Percentiles rank a stretch among this genome's conserved stretches.
These are phyloP conservation scores for Anolis apletophallus DNA, from an alignment of 2,797 vertebrate genomes.

Conservation along the genomic window DNA sequence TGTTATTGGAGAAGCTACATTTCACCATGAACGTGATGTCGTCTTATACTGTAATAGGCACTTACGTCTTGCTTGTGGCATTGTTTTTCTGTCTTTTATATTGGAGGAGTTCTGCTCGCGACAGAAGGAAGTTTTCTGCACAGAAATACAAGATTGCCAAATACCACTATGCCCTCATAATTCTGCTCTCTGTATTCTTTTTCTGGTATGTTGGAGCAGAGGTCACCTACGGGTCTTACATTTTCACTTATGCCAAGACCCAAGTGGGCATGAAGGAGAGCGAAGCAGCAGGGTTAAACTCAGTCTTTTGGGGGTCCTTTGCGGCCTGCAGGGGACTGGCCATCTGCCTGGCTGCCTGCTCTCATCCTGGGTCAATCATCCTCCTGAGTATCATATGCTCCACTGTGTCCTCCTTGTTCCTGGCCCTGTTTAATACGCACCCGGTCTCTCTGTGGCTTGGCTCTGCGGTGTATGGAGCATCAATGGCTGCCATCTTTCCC, in stretches of 20 bases:
- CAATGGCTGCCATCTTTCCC: conserved; percentile 92
- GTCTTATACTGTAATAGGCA: conserved; percentile 87
- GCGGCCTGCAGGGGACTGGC: conserved; percentile 85
- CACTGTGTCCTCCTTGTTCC: conserved; percentile 79
- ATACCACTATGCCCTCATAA: conserved; percentile 83
- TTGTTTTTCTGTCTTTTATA: conserved; percentile 84
- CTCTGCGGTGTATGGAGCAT: conserved; percentile 85
- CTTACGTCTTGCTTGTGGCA: conserved; percentile 82
- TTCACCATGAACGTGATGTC: conserved; percentile 78
- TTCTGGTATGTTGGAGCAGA: conserved; percentile 93
- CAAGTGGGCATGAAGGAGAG: conserved; percentile 77
- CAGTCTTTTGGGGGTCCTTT: conserved; percentile 91
- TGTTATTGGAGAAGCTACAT: conserved; percentile 7
- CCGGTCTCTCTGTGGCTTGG: conserved; percentile 82
- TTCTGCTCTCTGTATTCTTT: conserved; percentile 90
- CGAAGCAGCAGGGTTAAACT: conserved; percentile 88
- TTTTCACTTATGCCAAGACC: conserved; percentile 87
- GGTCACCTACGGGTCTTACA: conserved; percentile 90
- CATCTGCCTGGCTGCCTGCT: conserved; percentile 86
- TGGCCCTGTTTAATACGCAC: conserved; percentile 81
- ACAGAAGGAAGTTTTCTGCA: conserved; percentile 59
- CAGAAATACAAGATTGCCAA: conserved; percentile 77
- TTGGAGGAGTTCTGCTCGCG: conserved; percentile 62
- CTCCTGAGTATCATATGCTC: conserved; percentile 84
- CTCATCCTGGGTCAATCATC: conserved; percentile 89